These are phyloP conservation scores for Nebria salina DNA, from an alignment of 2,888 invertebrate genomes.

Conservation along the genomic window DNA sequence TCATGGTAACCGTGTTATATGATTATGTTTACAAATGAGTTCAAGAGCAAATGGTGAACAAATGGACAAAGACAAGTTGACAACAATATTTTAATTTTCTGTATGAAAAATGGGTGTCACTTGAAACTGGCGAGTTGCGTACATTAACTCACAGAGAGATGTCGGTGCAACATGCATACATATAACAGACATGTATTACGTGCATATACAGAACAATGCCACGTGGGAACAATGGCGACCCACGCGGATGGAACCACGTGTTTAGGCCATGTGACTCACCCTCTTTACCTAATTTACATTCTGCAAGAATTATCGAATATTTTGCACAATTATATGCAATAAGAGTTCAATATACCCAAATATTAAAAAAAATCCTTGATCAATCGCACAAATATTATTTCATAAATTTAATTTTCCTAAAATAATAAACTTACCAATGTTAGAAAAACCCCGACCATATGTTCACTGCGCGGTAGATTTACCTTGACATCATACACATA, in stretches of 20 bases:
- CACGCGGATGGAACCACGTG: conserved; percentile 37
- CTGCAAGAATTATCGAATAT: conserved; percentile 40
- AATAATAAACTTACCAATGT: neutral
- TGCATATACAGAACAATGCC: conserved; percentile 36
- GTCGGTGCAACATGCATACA: conserved; percentile 9
- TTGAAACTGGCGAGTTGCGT: conserved; percentile 12
- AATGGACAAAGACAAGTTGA: conserved; percentile 17
- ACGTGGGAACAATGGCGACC: conserved; percentile 44
- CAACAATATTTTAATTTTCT: conserved; percentile 21
- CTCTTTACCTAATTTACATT: conserved; percentile 29
- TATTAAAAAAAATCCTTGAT: too few species aligned
- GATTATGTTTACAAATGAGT: conserved; percentile 16
- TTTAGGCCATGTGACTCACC: conserved; percentile 37
- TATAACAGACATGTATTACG: neutral
- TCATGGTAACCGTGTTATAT: too few species aligned
- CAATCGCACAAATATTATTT: conserved; percentile 5
- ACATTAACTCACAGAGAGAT: conserved; percentile 16
- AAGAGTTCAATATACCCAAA: conserved; percentile 36
- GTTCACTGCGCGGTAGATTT: neutral
- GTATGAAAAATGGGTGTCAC: conserved; percentile 21
- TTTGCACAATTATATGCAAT: conserved; percentile 39
- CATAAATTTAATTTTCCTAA: conserved; percentile 19
- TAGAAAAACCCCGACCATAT: neutral
- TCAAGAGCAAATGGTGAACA: conserved; percentile 23
- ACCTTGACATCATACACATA: neutral